A percentile compares a stretch with the other conserved stretches of the same genome.
Conservation (phyloP, 1,140 invertebrate species). For the Drosophila santomea region DNA sequence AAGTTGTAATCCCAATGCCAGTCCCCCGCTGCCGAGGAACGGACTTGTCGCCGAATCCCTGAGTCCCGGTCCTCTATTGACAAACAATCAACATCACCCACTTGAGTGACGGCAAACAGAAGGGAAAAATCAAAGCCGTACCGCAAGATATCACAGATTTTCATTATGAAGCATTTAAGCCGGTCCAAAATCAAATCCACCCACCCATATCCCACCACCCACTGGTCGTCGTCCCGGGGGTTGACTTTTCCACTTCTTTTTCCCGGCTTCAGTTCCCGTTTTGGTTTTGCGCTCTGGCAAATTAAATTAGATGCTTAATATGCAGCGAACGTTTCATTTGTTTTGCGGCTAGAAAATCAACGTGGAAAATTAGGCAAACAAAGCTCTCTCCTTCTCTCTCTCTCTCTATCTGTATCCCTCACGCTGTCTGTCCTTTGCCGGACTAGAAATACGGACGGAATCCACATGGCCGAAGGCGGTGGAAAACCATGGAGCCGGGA, state of each 20-base stretch:
- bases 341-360: conserved; percentile 83
- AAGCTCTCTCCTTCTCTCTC: conserved; percentile 9
- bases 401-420: background rate
- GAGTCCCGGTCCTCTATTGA: conserved; percentile 59
- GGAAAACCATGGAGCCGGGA: conserved; percentile 23
- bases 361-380: conserved; percentile 83
- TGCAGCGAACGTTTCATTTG: conserved; percentile 81
- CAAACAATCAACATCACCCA: conserved; percentile 79
- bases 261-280: conserved; percentile 10
- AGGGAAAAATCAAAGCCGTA: conserved; percentile 68
- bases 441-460: background rate
- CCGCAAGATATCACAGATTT: conserved; percentile 79
- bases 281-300: conserved; percentile 37
- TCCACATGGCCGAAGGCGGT: conserved; percentile 23
- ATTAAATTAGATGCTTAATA: conserved; percentile 84
- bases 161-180: conserved; percentile 82
- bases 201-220: conserved; percentile 1
- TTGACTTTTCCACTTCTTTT: conserved; percentile 42
- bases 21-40: background rate
- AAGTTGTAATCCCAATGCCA: conserved; percentile 52
- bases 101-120: conserved; percentile 51
- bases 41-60: conserved; percentile 11
- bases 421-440: conserved; percentile 4
- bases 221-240: conserved; percentile 16
- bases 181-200: background rate